These are phyloP conservation scores for Atherinomorus stipes DNA, from an alignment of 2,113 vertebrate genomes.

Conservation along the genomic window DNA sequence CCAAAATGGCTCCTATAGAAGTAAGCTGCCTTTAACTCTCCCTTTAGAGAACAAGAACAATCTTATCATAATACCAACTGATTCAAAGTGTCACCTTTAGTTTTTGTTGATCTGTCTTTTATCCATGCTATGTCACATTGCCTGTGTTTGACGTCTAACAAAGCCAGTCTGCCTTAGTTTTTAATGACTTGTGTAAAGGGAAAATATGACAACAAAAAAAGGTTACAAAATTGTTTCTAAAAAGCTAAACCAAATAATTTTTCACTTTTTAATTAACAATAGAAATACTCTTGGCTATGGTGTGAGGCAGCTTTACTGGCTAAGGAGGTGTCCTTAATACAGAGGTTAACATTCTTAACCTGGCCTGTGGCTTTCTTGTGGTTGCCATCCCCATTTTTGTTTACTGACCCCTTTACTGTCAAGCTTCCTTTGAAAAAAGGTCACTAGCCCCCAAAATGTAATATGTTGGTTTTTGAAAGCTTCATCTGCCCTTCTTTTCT, in stretches of 20 bases:
- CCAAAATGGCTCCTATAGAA: conserved; percentile 67
- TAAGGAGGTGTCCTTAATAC: too few relatives aligned
- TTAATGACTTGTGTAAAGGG: conserved; percentile 66
- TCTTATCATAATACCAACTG: conserved; percentile 72
- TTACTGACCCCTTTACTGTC: too few relatives aligned
- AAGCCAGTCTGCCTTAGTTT: conserved; percentile 45
- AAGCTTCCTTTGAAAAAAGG: too few relatives aligned
- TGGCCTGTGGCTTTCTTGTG: too few relatives aligned
- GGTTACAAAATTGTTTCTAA: conserved; percentile 9
- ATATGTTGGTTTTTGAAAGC: too few relatives aligned
- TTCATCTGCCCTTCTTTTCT: too few relatives aligned
- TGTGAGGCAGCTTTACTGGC: too few relatives aligned
- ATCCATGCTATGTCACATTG: conserved; percentile 66
- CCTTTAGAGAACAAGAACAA: conserved; percentile 68
- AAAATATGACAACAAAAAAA: conserved; percentile 2
- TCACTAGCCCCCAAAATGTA: too few relatives aligned
- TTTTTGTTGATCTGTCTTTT: conserved; percentile 67
- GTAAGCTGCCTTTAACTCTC: conserved; percentile 68
- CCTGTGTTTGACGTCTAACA: conserved; percentile 59
- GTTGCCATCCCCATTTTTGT: too few relatives aligned
- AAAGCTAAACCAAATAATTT: not conserved
- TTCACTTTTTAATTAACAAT: not conserved
- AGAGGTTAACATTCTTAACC: too few relatives aligned
- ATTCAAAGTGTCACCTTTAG: conserved; percentile 79
- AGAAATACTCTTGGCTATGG: not conserved